Base-by-base conservation (phyloP, 2,797 vertebrate genomes). In the Pogonophryne albipinna region DNA sequence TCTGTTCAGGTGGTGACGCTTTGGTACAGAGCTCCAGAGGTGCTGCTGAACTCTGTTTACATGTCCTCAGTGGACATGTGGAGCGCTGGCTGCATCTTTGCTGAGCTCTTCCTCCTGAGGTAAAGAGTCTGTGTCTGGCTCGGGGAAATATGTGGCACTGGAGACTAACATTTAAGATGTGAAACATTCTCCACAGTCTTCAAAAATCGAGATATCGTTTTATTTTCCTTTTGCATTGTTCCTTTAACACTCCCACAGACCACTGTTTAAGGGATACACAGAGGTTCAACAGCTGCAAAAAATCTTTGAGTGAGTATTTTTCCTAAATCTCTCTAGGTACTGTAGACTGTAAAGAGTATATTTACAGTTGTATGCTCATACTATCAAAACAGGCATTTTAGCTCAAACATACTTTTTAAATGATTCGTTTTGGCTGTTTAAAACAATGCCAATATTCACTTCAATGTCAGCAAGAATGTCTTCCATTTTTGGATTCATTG, bases 21-120 rank as follows among this genome's bases (percentile, higher is more conserved):
- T 76, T 96, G 95, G 95, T 96, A 96, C 84, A 85, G 95, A 76
- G 95, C 95, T 66, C 95, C 95, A 0, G 95, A 96, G 83, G 94
- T 96, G 64, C 92, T 96, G 72, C 93, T 96, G 11, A 90, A 93
- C 83, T 90, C 92, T 0, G 82, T 84, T 10, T 96, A 96, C 90
- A 93, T 92, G 91, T 93, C 92, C 44, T 91, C 95, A 0, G 95
- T 95, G 87, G 95, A 96, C 82, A 74, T 95, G 65, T 96, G 95
- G 95, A 96, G 95, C 47, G 93, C 79, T 1, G 95, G 95, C 71
- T 96, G 95, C 85, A 93, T 96, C 85, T 95, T 96, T 2, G 95
- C 95, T 0, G 95, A 96, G 83, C 93, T 96, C 62, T 92, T 95
- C 84, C 90, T 95, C 68, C 46, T 94, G 70, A 95, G 87, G 95